Base-by-base conservation (phyloP, 2,113 vertebrate genomes). In the Dendrocopos noguchii region DNA sequence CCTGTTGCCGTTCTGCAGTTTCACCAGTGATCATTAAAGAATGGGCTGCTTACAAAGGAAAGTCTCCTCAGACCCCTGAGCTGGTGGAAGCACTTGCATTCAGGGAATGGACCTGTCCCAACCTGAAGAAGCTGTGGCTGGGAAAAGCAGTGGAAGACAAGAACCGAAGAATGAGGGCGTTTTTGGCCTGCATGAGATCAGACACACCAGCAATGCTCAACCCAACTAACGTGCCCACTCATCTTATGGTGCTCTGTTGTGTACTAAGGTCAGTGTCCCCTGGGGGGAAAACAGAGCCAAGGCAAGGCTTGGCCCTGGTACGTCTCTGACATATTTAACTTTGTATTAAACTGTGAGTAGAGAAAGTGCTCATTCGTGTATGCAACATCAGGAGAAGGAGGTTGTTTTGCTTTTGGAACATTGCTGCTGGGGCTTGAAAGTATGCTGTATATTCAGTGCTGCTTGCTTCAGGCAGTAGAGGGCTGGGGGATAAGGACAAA, bases 11-110 rank as follows among this genome's bases (percentile, higher is more conserved):
- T 84, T 88, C 68, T 92, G 12, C 90, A 99, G 99, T 98, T 93
- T 98, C 98, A 44, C 98, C 98, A 1, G 98, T 99, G 93, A 98
- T 99, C 91, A 98, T 99, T 95, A 99, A 99, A 92, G 99, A 99
- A 97, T 99, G 99, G 99, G 98, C 98, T 70, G 99, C 99, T 95
- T 99, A 98, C 98, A 99, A 99, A 95, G 99, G 99, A 83, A 99
- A 99, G 92, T 98, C 99, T 56, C 99, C 99, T 31, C 99, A 99
- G 87, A 99, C 99, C 21, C 99, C 99, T 4, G 99, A 99, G 87
- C 98, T 99, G 94, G 99, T 99, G 89, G 99, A 99, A 98, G 99
- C 99, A 3, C 98, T 99, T 17, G 97, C 99, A 12, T 99, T 99
- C 97, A 98, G 99, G 91, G 99, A 99, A 94, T 99, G 99, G 99